These are phyloP conservation scores for Mionectes macconnelli DNA, from an alignment of 2,113 vertebrate genomes.

Conservation along the genomic window DNA sequence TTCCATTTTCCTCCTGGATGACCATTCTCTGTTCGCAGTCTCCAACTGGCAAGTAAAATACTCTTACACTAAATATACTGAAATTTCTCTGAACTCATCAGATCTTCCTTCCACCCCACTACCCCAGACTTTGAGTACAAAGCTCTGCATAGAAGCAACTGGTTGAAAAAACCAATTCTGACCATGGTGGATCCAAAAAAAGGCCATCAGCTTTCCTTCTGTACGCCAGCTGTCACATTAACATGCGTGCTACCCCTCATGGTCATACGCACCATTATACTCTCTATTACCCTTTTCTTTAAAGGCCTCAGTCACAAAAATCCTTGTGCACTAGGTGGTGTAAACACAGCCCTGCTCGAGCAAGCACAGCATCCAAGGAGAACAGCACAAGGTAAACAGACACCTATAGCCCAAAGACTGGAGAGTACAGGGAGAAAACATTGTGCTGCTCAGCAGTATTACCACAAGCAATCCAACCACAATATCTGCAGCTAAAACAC, in stretches of 20 bases:
- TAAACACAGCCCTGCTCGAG: background rate
- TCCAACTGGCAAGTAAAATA: background rate
- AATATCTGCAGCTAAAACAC: background rate
- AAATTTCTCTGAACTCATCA: background rate
- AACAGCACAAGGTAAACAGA: background rate
- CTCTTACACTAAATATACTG: background rate
- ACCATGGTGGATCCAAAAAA: background rate
- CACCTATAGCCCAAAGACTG: background rate
- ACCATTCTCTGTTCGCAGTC: background rate
- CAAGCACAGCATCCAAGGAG: background rate
- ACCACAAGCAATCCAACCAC: background rate
- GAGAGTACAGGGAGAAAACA: background rate
- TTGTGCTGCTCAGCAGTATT: background rate
- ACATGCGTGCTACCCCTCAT: background rate
- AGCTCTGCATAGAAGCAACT: background rate
- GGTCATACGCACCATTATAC: background rate
- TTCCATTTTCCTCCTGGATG: background rate
- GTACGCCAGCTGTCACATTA: background rate
- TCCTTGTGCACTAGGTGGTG: background rate
- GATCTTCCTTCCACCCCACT: background rate
- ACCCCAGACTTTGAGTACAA: background rate
- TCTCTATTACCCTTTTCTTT: background rate
- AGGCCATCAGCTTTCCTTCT: constrained; percentile 14
- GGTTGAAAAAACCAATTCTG: background rate
- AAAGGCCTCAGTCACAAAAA: background rate